phyloP scores from a whole-genome alignment of 2,113 vertebrate genomes.

The Stictonetta naevosa region DNA sequence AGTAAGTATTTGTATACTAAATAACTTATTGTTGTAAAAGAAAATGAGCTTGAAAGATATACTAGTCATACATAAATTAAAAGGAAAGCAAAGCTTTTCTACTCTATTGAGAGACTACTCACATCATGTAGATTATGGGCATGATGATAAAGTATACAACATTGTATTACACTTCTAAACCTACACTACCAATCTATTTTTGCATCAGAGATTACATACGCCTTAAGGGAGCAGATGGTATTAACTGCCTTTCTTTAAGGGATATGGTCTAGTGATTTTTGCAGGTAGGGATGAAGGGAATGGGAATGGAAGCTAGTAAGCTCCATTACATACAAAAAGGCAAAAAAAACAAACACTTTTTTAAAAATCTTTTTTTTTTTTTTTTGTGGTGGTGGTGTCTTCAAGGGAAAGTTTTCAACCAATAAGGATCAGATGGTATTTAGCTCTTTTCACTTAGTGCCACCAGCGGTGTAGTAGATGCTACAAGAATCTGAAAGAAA shows the following conservation, averaged over 20 bases:
- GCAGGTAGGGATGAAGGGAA: neutral
- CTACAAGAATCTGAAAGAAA: neutral
- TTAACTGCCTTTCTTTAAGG: neutral
- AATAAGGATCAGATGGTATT: neutral
- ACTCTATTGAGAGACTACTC: neutral
- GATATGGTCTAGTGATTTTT: neutral
- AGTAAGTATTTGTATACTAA: neutral
- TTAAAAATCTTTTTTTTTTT: neutral
- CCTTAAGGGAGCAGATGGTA: neutral
- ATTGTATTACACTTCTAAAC: neutral
- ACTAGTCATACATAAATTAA: conserved; percentile 6
- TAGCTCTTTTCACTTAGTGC: neutral
- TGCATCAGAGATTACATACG: neutral
- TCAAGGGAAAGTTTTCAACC: neutral
- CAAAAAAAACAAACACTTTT: neutral
- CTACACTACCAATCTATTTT: neutral
- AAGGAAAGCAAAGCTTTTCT: neutral
- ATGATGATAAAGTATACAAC: neutral
- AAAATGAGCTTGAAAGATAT: neutral
- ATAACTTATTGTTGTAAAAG: neutral
- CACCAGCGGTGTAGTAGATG: neutral
- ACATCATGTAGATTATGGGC: neutral
- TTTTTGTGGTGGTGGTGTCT: neutral
- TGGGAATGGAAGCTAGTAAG: neutral
- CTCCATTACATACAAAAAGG: neutral